phyloP scores from a whole-genome alignment of 2,888 invertebrate genomes.

The Leptothorax acervorum region DNA sequence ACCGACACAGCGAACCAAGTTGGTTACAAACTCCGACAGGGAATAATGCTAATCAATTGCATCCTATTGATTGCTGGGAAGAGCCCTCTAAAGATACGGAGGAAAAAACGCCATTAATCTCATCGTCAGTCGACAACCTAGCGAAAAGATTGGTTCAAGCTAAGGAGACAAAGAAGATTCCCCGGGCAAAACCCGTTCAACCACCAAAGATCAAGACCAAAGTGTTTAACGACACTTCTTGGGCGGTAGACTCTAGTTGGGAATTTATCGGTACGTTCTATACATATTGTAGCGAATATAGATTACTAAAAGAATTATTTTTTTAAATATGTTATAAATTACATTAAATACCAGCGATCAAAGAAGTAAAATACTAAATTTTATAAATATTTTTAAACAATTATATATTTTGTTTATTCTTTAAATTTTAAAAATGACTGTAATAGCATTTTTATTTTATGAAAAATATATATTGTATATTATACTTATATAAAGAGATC shows the following conservation, averaged over 20 bases:
- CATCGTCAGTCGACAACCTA: conserved; percentile 91
- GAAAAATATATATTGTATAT: background rate
- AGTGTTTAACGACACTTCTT: conserved; percentile 87
- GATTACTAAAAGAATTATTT: background rate
- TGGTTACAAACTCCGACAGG: conserved; percentile 80
- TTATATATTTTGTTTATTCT: background rate
- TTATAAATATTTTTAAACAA: background rate
- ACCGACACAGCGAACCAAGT: conserved; percentile 84
- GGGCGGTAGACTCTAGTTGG: conserved; percentile 96
- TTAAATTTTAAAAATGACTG: background rate
- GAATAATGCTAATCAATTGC: conserved; percentile 77
- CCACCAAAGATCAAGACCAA: conserved; percentile 88
- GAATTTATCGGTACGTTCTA: conserved; percentile 92
- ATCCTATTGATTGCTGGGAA: conserved; percentile 84
- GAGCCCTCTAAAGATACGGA: conserved; percentile 82
- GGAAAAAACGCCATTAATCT: conserved; percentile 86
- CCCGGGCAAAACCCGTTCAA: conserved; percentile 90
- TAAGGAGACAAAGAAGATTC: conserved; percentile 86
- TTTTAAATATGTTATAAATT: background rate
- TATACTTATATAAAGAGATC: background rate
- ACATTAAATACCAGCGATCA: background rate
- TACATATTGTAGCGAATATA: background rate
- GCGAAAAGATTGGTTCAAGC: conserved; percentile 79
- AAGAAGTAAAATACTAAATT: background rate
- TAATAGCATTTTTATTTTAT: background rate